Evolutionary conservation across 2,113 vertebrate genomes (phyloP).

Genomic region (Cebidichthys violaceus): DNA sequence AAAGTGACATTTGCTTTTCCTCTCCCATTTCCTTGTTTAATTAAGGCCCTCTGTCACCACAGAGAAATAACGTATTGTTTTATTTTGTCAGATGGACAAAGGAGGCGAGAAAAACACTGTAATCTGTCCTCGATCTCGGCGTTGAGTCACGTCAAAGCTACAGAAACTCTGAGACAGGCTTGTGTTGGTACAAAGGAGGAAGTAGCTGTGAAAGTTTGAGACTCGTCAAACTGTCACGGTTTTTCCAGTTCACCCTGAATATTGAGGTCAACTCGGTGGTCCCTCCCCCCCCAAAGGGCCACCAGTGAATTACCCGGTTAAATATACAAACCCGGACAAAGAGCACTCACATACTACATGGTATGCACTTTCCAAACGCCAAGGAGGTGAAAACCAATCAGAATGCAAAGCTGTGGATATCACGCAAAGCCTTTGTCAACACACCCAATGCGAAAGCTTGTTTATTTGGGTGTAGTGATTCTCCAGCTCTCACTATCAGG

Average conservation of each 20-base stretch:
- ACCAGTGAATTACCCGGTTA: conserved; percentile 57
- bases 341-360: conserved; percentile 40
- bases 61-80: background rate
- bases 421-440: conserved; percentile 56
- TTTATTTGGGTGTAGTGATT: conserved; percentile 29
- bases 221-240: conserved; percentile 27
- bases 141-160: conserved; percentile 13
- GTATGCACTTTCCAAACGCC: conserved; percentile 37
- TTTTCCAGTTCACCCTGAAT: conserved; percentile 40
- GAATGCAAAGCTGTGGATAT: conserved; percentile 30
- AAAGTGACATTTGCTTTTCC: background rate
- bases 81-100: conserved; percentile 18
- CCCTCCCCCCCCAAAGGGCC: conserved; percentile 22
- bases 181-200: conserved; percentile 9
- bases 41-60: background rate
- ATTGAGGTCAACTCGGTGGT: conserved; percentile 21
- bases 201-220: conserved; percentile 29
- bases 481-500: conserved; percentile 1
- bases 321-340: conserved; percentile 66
- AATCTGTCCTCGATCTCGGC: conserved; percentile 5
- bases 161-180: background rate
- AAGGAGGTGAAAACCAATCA: conserved; percentile 42
- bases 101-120: conserved; percentile 9
- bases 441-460: conserved; percentile 12
- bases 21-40: background rate